Percentiles rank a stretch among this genome's conserved stretches.
Conservation (phyloP, 2,888 invertebrate genomes). For the Mythimna pallens region DNA sequence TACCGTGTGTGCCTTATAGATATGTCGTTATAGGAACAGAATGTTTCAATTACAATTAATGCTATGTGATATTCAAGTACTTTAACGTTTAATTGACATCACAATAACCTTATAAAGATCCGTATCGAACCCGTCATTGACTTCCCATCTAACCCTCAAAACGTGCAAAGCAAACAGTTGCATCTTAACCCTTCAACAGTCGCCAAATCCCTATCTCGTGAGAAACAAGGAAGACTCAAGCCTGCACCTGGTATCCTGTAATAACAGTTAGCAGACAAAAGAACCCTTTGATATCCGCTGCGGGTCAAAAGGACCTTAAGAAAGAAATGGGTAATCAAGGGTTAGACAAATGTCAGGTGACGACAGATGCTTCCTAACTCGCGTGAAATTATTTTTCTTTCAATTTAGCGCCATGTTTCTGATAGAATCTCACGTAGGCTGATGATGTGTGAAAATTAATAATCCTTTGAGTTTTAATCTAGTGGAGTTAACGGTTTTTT, state of each 20-base stretch:
- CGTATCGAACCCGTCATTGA: conserved; percentile 63
- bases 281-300: conserved; percentile 84
- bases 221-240: conserved; percentile 81
- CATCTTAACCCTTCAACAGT: conserved; percentile 71
- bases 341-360: conserved; percentile 85
- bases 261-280: conserved; percentile 85
- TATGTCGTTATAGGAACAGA: too few relatives aligned
- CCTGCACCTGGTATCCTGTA: conserved; percentile 85
- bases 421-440: conserved; percentile 81
- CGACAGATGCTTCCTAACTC: conserved; percentile 87
- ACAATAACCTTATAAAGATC: conserved; percentile 52
- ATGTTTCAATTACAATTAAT: too few relatives aligned
- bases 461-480: conserved; percentile 29
- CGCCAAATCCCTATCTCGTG: conserved; percentile 82
- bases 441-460: conserved; percentile 89
- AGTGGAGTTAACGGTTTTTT: conserved; percentile 12
- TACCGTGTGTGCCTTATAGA: too few relatives aligned
- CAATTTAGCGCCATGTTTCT: conserved; percentile 71
- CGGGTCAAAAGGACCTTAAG: conserved; percentile 78
- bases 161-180: conserved; percentile 74
- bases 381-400: conserved; percentile 88
- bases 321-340: conserved; percentile 82
- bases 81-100: neutral
- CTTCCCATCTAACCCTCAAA: conserved; percentile 62
- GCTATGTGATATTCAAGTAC: too few relatives aligned